Conservation (phyloP, 2,797 vertebrate species). For the Pelobates cultripes region DNA sequence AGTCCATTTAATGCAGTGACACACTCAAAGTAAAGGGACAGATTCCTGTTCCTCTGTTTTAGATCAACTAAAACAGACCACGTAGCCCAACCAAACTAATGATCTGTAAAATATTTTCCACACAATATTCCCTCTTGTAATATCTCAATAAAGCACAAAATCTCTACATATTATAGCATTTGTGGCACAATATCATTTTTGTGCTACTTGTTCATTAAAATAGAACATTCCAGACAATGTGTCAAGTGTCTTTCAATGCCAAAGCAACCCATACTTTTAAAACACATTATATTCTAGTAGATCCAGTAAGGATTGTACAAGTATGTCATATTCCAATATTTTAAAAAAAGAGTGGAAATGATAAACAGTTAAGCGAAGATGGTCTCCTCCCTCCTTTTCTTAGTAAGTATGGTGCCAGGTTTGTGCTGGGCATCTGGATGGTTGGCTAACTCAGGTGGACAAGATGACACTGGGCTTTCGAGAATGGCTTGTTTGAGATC, state of each 20-base stretch:
- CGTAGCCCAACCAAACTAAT: too few species aligned
- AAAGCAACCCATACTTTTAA: background rate
- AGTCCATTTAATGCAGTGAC: too few species aligned
- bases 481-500: constrained; percentile 96
- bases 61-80: too few species aligned
- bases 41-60: too few species aligned
- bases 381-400: constrained; percentile 97
- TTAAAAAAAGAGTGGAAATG: background rate
- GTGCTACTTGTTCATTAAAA: background rate
- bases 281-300: background rate
- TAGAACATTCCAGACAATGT: background rate
- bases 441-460: constrained; percentile 93
- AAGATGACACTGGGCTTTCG: constrained; percentile 97
- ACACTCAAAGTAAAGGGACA: too few species aligned
- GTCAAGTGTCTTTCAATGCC: background rate
- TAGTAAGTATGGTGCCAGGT: constrained; percentile 97
- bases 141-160: too few species aligned
- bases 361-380: constrained; percentile 85
- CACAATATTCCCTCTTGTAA: too few species aligned
- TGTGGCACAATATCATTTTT: background rate
- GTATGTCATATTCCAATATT: background rate
- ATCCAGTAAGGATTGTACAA: background rate
- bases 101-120: too few species aligned
- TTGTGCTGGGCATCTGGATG: constrained; percentile 98
- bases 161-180: background rate